Evolutionary conservation across 2,888 invertebrate genomes (phyloP).

Genomic region (Drosophila borborema): DNA sequence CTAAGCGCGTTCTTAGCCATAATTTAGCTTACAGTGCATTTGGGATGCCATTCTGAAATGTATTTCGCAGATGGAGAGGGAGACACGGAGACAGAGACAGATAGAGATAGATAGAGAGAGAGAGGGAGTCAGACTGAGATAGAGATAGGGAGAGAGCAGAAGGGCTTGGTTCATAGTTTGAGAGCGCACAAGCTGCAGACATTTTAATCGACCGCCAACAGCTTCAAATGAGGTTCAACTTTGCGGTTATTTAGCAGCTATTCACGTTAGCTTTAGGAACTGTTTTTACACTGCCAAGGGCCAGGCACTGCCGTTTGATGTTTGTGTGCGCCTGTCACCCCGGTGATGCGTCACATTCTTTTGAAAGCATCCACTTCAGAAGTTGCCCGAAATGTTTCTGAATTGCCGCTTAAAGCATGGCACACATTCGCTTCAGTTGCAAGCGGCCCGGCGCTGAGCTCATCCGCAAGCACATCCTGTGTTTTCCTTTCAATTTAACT

Average conservation of each 20-base stretch:
- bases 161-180: constrained; percentile 27
- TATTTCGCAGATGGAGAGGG: constrained; percentile 8
- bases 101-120: not conserved
- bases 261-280: constrained; percentile 26
- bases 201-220: constrained; percentile 58
- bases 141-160: not conserved
- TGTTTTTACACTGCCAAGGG: not conserved
- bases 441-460: constrained; percentile 6
- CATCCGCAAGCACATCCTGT: constrained; percentile 20
- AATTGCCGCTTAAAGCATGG: constrained; percentile 66
- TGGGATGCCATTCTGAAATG: constrained; percentile 22
- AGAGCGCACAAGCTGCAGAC: constrained; percentile 32
- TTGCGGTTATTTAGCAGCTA: constrained; percentile 52
- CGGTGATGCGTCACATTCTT: constrained; percentile 56
- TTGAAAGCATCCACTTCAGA: constrained; percentile 29
- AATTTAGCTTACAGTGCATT: constrained; percentile 41
- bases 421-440: constrained; percentile 32
- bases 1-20: constrained; percentile 40
- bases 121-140: not conserved
- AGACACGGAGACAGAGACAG: too few species aligned
- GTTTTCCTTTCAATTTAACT: constrained; percentile 63
- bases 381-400: constrained; percentile 50
- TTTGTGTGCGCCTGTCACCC: constrained; percentile 31
- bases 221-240: constrained; percentile 46
- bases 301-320: not conserved